Evolutionary conservation across 1,140 invertebrate species (phyloP).

Genomic region (Diachasmimorpha longicaudata): DNA sequence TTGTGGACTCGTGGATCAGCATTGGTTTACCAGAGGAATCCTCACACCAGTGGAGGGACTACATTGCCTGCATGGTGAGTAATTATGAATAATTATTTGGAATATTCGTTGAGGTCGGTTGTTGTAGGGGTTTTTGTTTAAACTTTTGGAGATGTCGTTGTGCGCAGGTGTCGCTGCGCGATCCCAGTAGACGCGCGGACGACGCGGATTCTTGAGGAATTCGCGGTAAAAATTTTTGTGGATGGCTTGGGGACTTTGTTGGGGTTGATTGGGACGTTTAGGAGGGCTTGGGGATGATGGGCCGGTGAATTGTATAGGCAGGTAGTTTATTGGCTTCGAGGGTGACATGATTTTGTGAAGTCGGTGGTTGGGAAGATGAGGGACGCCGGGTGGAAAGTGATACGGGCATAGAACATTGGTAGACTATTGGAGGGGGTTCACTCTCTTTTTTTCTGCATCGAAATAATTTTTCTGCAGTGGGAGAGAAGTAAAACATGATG

Average conservation of each 20-base stretch:
- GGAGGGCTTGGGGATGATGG: no score
- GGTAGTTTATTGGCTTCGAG: no score
- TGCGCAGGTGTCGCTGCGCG: not conserved
- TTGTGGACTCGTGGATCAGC: not conserved
- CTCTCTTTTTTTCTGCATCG: not conserved
- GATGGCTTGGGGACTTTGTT: no score
- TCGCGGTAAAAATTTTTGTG: not conserved
- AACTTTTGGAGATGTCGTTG: not conserved
- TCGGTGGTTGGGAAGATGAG: no score
- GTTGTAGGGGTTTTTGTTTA: not conserved
- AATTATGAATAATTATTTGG: not conserved
- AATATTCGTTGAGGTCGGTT: not conserved
- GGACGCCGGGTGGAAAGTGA: constrained; percentile 16
- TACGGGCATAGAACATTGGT: constrained; percentile 18
- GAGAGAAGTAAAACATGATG: no score
- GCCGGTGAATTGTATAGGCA: no score
- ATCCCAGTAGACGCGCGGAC: not conserved
- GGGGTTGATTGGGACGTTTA: not conserved
- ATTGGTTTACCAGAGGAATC: not conserved
- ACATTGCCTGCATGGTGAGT: constrained; percentile 1
- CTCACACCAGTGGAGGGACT: not conserved
- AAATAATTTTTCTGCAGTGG: no score
- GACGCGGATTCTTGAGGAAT: not conserved
- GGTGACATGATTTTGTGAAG: no score
- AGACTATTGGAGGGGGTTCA: constrained; percentile 8